Conservation (phyloP, 2,888 invertebrate species). For the Bibio marci region DNA sequence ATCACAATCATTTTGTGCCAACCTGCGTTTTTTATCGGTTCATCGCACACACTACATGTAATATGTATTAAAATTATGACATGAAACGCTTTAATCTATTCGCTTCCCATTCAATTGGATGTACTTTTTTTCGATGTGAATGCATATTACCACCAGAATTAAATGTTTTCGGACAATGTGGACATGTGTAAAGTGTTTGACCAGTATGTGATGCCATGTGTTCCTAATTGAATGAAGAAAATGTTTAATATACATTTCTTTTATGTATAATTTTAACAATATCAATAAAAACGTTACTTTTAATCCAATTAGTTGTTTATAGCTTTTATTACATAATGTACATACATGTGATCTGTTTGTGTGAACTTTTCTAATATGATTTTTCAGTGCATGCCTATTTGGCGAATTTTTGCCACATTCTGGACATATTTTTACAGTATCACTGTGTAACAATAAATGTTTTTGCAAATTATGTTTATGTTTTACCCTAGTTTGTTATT, state of each 20-base stretch:
- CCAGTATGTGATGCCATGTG: conserved; percentile 29
- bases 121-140: conserved; percentile 25
- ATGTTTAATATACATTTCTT: too few species aligned
- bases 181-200: conserved; percentile 26
- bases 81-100: conserved; percentile 14
- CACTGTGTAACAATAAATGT: too few species aligned
- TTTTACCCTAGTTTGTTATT: too few species aligned
- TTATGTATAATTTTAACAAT: not conserved
- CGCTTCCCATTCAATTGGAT: conserved; percentile 24
- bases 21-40: too few species aligned
- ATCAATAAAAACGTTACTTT: conserved; percentile 17
- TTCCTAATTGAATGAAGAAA: too few species aligned
- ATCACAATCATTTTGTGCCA: too few species aligned
- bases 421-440: too few species aligned
- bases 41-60: too few species aligned
- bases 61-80: too few species aligned
- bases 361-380: not conserved
- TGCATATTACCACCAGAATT: conserved; percentile 29
- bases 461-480: too few species aligned
- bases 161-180: conserved; percentile 26
- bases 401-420: not conserved
- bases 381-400: not conserved
- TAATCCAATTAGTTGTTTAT: conserved; percentile 23
- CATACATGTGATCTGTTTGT: not conserved
- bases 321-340: conserved; percentile 16